Base-by-base conservation (phyloP, 2,888 invertebrate genomes). In the Drosophila paracracens region DNA sequence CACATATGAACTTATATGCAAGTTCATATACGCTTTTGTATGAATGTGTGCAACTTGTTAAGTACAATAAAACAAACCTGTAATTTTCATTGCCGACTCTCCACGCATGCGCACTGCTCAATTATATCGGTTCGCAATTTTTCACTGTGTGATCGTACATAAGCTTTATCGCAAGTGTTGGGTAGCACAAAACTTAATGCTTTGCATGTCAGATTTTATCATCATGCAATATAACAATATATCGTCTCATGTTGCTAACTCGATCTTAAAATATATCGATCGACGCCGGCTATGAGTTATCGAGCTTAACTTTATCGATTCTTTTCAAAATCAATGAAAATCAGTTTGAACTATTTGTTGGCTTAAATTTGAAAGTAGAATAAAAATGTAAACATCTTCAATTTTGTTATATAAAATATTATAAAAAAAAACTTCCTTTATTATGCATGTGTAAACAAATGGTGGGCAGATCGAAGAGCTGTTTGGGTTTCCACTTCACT, bases 71-170 rank as follows among this genome's bases (percentile, higher is more conserved):
- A 76, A 69, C 81, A 72, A 80, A 79, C 79, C 79, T 80, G 76
- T 64, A 76, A 72, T 72, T 76, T 76, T 71, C 76, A 78, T 78
- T 78, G 71, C 78, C 78, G 71, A 78, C 67, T 74, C 67, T 75
- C 48, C 80, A 71, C 71, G 76, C 80, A 79, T 68, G 71, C 78
- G 78, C 78, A 80, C 66, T 74, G 48, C 56, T 56, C 67, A 79
- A 70, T 75, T 74, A 70, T 54, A 75, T 79, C 64, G 66, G 51
- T 48, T 74, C 27, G 80, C 78, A 71, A 78, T 76, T 78, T 80
- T 78, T 71, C 76, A 76, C 65, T 76, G 8, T 68, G 52, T 71
- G 80, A 71, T 79, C 74, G 76, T 67, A 79, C 16, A 59, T 78
- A 78, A 66, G 76, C 79, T 73, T 69, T 52, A 52, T 43, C n/a